Percentiles rank a stretch among this genome's conserved stretches.
Conservation (phyloP, 2,888 invertebrate genomes). For the Eilema depressum region DNA sequence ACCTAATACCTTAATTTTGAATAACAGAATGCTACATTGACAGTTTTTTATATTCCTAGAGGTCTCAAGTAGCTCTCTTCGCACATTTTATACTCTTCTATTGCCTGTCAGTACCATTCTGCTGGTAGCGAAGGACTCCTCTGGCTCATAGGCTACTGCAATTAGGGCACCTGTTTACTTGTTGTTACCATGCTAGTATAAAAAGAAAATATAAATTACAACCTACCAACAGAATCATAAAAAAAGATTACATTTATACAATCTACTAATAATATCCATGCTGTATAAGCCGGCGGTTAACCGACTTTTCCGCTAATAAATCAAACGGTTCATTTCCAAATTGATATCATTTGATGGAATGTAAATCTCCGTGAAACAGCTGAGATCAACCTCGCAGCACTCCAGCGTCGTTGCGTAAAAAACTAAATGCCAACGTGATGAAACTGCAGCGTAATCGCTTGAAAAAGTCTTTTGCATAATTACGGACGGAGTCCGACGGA, state of each 20-base stretch:
- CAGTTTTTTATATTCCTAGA: not conserved
- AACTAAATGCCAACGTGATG: conserved; percentile 61
- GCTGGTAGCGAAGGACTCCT: not conserved
- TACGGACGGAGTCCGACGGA: conserved; percentile 27
- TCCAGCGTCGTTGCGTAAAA: conserved; percentile 60
- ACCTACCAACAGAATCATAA: not conserved
- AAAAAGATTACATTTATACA: not conserved
- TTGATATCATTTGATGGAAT: conserved; percentile 26
- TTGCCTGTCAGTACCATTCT: not conserved
- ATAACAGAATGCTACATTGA: not conserved
- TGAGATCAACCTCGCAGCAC: conserved; percentile 42
- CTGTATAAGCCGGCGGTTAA: conserved; percentile 31
- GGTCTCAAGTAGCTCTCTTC: not conserved
- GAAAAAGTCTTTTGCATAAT: conserved; percentile 50
- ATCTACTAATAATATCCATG: not conserved
- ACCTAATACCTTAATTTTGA: not conserved
- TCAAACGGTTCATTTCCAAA: conserved; percentile 48
- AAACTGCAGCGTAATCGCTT: conserved; percentile 48
- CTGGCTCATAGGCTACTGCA: not conserved
- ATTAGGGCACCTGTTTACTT: not conserved
- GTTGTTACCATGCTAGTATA: not conserved
- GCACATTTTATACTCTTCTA: too few species aligned
- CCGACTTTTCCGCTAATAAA: conserved; percentile 37
- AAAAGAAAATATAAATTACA: conserved; percentile 3
- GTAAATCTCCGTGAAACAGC: conserved; percentile 48